Conservation (phyloP, 2,113 vertebrate genomes). For the Cisticola juncidis region DNA sequence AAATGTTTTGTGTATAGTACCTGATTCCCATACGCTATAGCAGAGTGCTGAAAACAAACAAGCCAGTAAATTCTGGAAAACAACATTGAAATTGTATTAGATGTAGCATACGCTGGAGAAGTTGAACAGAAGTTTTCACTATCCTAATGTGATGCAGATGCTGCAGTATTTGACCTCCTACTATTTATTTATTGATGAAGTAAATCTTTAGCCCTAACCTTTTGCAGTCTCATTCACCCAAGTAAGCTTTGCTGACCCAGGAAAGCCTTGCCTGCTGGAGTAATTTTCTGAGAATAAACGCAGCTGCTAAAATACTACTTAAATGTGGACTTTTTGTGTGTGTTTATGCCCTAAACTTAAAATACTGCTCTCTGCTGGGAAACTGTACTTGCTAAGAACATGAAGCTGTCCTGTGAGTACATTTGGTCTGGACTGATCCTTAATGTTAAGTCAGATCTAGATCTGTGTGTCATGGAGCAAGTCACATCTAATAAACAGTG, state of each 20-base stretch:
- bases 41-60: not conserved
- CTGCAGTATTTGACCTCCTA: not conserved
- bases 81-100: not conserved
- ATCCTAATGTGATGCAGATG: not conserved
- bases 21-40: not conserved
- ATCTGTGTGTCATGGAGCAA: not conserved
- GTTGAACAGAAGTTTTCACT: not conserved
- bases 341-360: not conserved
- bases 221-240: not conserved
- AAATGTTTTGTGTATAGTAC: conserved; percentile 5
- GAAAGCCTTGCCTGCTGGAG: fast-evolving
- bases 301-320: not conserved
- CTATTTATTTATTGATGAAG: not conserved
- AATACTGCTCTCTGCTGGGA: not conserved
- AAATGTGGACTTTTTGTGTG: not conserved
- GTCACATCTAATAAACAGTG: not conserved
- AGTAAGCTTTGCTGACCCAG: not conserved
- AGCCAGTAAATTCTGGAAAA: not conserved
- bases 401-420: not conserved
- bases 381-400: not conserved
- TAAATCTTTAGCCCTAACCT: not conserved
- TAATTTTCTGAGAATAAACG: not conserved
- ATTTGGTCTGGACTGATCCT: not conserved
- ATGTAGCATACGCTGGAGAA: not conserved
- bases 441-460: not conserved